A percentile compares a stretch with the other conserved stretches of the same genome.
phyloP scores from a whole-genome alignment of 1,140 invertebrate genomes.

The Leptinotarsa defecta region DNA sequence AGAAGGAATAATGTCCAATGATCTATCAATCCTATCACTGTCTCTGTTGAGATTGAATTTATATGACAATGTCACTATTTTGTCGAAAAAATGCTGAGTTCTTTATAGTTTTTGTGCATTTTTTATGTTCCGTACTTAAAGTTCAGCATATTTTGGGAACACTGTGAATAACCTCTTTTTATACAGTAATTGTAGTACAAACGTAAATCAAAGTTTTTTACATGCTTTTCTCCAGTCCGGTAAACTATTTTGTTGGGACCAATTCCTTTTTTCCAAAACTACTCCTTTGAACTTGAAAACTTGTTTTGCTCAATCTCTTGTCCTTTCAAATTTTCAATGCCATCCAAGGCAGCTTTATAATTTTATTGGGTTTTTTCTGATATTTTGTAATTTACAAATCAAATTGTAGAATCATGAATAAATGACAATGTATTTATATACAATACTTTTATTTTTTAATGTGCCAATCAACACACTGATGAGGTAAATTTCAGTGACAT shows the following conservation, averaged over 20 bases:
- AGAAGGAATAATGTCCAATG: no score
- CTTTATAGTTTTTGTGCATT: no score
- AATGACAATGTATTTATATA: slow-evolving; percentile 27
- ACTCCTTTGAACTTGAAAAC: not conserved
- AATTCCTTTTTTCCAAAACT: not conserved
- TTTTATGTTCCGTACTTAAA: no score
- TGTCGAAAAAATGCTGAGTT: no score
- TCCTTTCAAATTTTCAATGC: not conserved
- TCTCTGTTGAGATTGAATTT: no score
- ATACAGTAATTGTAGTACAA: slow-evolving; percentile 9
- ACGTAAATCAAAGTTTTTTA: slow-evolving; percentile 17
- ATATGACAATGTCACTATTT: no score
- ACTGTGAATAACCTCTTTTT: not conserved
- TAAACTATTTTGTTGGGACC: slow-evolving; percentile 25
- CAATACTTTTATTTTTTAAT: not conserved
- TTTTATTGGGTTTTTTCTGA: not conserved
- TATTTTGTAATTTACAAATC: slow-evolving; percentile 7
- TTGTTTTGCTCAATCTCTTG: slow-evolving; percentile 8
- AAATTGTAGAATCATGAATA: slow-evolving; percentile 21
- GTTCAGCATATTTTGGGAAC: no score
- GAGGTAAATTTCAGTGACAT: no score
- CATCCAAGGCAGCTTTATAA: slow-evolving; percentile 1
- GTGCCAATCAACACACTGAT: not conserved
- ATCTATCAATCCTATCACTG: no score
- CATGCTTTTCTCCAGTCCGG: not conserved